A percentile compares a stretch with the other conserved stretches of the same genome.
phyloP scores from a whole-genome alignment of 1,140 invertebrate species.

The Heliconius hermathena region DNA sequence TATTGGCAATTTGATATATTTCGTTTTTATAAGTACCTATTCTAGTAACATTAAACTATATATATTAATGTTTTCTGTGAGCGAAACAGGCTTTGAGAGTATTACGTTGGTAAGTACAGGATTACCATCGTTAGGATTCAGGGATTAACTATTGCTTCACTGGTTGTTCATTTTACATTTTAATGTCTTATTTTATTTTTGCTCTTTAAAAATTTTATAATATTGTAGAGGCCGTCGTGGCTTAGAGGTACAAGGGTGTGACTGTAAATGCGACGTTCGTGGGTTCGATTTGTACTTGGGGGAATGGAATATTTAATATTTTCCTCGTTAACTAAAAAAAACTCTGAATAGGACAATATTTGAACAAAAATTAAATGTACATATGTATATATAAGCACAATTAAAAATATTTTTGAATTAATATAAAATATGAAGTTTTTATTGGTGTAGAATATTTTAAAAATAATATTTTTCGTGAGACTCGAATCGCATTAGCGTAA shows the following conservation, averaged over 20 bases:
- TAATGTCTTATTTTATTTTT: neutral
- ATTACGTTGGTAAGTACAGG: neutral
- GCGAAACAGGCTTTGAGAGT: neutral
- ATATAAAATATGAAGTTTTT: neutral
- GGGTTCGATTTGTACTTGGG: neutral
- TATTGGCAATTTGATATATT: neutral
- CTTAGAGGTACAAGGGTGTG: neutral
- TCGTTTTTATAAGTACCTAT: neutral
- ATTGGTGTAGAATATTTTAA: neutral
- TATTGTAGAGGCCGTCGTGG: too few relatives aligned
- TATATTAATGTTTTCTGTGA: neutral
- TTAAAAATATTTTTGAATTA: neutral
- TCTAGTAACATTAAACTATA: neutral
- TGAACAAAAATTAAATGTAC: too few relatives aligned
- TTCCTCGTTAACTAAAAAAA: too few relatives aligned
- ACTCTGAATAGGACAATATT: too few relatives aligned
- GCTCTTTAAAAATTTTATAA: too few relatives aligned
- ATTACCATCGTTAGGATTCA: constrained; percentile 4
- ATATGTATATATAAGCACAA: neutral
- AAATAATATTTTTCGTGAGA: neutral
- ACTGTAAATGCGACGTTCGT: neutral
- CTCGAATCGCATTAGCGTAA: neutral
- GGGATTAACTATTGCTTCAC: neutral
- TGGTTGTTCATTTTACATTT: neutral
- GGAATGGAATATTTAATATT: too few relatives aligned